Conservation (phyloP, 2,113 vertebrate genomes). For the Aspiorhynchus laticeps region DNA sequence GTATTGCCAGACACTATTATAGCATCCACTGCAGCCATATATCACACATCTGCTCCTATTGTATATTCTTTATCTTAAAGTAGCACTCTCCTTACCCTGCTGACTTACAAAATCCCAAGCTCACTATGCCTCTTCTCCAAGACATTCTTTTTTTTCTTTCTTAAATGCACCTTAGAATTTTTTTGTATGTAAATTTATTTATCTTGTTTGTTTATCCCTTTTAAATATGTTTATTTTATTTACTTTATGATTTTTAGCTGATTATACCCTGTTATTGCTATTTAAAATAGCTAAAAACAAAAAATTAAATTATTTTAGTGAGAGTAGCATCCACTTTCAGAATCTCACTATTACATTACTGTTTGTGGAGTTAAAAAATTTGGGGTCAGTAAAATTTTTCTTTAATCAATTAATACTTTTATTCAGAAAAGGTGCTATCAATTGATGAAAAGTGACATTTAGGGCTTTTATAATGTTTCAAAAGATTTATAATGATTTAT, state of each 20-base stretch:
- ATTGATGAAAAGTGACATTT: not conserved
- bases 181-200: not conserved
- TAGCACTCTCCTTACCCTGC: not conserved
- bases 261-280: not conserved
- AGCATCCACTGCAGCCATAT: slow-evolving; percentile 11
- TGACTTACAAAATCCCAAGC: not conserved
- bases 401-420: not conserved
- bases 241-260: not conserved
- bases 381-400: not conserved
- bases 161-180: not conserved
- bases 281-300: not conserved
- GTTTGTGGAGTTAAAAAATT: not conserved
- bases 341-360: not conserved
- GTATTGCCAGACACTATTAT: not conserved
- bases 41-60: slow-evolving; percentile 17
- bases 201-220: not conserved
- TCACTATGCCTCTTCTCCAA: not conserved
- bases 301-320: not conserved
- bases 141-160: not conserved
- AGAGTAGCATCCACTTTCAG: not conserved
- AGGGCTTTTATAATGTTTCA: not conserved
- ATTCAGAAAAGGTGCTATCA: not conserved
- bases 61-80: not conserved
- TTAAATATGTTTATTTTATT: not conserved
- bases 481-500: not conserved